Percentiles rank a stretch among this genome's conserved stretches.
phyloP scores from a whole-genome alignment of 2,888 invertebrate genomes.

The Ferdinandea cuprea region DNA sequence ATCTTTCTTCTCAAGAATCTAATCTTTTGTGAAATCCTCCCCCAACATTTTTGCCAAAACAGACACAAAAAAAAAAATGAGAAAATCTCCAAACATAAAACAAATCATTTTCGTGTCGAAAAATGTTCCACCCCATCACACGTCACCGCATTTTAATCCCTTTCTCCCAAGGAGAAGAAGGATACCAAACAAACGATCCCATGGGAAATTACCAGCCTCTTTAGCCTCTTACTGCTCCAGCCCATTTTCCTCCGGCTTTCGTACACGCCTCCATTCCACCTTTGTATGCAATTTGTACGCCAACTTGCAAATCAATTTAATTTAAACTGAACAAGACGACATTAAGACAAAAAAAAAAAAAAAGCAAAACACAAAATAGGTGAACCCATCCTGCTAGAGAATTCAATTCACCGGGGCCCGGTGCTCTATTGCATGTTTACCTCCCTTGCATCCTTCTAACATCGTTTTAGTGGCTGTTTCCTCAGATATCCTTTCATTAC shows the following conservation, averaged over 20 bases:
- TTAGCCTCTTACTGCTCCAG: slow-evolving; percentile 18
- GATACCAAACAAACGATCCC: slow-evolving; percentile 66
- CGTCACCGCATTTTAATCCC: slow-evolving; percentile 69
- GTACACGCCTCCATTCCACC: slow-evolving; percentile 3
- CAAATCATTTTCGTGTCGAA: slow-evolving; percentile 70
- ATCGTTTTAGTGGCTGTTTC: slow-evolving; percentile 19
- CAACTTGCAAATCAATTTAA: slow-evolving; percentile 58
- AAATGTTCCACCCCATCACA: slow-evolving; percentile 59
- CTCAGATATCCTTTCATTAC: slow-evolving; percentile 30
- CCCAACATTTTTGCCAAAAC: background rate
- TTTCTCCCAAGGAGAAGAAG: slow-evolving; percentile 4
- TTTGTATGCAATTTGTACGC: slow-evolving; percentile 54
- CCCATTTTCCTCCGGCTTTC: background rate
- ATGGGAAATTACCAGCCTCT: slow-evolving; percentile 67
- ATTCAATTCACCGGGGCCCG: slow-evolving; percentile 51
- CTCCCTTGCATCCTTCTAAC: slow-evolving; percentile 5
- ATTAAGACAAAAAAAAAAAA: slow-evolving; percentile 25
- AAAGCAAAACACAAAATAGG: slow-evolving; percentile 19
- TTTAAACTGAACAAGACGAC: slow-evolving; percentile 55
- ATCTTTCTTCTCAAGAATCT: slow-evolving; percentile 31
- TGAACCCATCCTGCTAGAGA: slow-evolving; percentile 11
- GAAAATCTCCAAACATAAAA: slow-evolving; percentile 45
- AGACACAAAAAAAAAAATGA: too few relatives aligned
- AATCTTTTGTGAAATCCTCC: background rate
- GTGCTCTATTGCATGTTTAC: background rate